phyloP scores from a whole-genome alignment of 2,888 invertebrate genomes.

The Lepas anatifera region DNA sequence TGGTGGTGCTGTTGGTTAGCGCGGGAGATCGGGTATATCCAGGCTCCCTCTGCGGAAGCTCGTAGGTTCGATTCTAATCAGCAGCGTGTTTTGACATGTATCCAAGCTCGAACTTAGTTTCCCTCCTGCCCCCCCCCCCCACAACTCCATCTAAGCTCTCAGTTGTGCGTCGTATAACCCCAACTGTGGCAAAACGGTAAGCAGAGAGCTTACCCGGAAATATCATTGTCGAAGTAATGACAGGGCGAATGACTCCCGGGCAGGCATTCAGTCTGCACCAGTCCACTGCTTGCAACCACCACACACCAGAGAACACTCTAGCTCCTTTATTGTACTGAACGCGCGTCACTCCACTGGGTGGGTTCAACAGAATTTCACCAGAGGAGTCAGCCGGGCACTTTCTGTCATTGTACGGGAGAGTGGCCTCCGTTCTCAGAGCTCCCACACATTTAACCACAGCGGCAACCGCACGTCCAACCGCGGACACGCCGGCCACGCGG shows the following conservation, averaged over 20 bases:
- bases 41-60: too few species aligned
- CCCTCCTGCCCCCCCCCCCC: too few species aligned
- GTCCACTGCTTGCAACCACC: background rate
- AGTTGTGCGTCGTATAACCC: background rate
- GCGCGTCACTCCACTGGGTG: background rate
- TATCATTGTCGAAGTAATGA: background rate
- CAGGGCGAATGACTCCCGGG: background rate
- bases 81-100: too few species aligned
- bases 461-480: background rate
- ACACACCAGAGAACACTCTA: background rate
- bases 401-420: background rate
- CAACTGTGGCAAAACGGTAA: background rate
- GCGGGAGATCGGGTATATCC: too few species aligned
- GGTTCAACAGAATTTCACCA: background rate
- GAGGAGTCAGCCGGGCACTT: background rate
- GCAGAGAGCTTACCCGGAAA: background rate
- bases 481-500: background rate
- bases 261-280: background rate
- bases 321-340: background rate
- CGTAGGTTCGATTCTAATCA: too few species aligned
- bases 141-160: too few species aligned
- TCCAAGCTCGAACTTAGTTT: too few species aligned
- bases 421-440: background rate
- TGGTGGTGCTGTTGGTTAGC: too few species aligned
- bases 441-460: background rate